phyloP scores from a whole-genome alignment of 2,888 invertebrate genomes.

The Euplagia quadripunctaria region DNA sequence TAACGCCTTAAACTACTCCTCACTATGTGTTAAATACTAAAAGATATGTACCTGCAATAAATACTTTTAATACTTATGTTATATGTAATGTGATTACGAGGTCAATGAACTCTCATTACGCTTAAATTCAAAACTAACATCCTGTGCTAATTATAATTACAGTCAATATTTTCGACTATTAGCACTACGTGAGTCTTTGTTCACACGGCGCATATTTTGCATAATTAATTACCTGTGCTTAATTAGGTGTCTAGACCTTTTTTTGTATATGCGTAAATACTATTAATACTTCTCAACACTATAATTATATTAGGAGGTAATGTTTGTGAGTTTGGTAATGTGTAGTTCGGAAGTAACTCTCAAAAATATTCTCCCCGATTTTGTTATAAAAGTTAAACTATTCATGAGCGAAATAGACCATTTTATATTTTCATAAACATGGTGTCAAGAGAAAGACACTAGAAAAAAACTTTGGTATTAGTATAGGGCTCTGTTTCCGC shows the following conservation, averaged over 20 bases:
- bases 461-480: too few relatives aligned
- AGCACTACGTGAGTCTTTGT: constrained; percentile 1
- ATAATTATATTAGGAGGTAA: background rate
- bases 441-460: too few relatives aligned
- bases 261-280: background rate
- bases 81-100: background rate
- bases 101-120: background rate
- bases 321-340: too few relatives aligned
- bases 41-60: background rate
- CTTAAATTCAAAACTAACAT: background rate
- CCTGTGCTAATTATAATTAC: constrained; percentile 6
- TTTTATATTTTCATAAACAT: too few relatives aligned
- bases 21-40: too few relatives aligned
- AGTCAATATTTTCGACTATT: background rate
- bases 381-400: too few relatives aligned
- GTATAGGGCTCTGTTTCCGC: too few relatives aligned
- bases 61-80: background rate
- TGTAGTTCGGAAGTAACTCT: too few relatives aligned
- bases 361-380: too few relatives aligned
- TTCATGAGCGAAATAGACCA: too few relatives aligned
- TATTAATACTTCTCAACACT: background rate
- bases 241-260: constrained; percentile 8
- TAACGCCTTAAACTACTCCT: too few relatives aligned
- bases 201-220: background rate
- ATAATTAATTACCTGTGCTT: constrained; percentile 7